phyloP scores from a whole-genome alignment of 2,797 vertebrate genomes.

The Darevskia nairensis region DNA sequence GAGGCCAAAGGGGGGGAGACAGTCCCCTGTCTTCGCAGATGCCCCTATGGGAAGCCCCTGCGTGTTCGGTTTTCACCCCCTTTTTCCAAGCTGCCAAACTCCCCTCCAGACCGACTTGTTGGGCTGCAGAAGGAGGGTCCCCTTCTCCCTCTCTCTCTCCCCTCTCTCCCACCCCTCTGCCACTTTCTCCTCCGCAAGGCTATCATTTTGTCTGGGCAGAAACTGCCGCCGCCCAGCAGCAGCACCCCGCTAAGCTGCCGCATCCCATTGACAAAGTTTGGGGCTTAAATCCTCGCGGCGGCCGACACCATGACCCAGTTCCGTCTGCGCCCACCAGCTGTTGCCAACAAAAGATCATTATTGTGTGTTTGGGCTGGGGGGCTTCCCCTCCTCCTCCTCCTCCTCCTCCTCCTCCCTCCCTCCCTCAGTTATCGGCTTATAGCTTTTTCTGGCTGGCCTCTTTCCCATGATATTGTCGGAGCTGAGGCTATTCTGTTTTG shows the following conservation, averaged over 20 bases:
- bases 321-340: conserved; percentile 58
- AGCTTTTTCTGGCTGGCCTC: conserved; percentile 69
- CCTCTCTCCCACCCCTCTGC: neutral
- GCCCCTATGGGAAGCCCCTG: too few relatives aligned
- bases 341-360: conserved; percentile 70
- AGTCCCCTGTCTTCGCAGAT: too few relatives aligned
- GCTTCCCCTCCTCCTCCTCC: too few relatives aligned
- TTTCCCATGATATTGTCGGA: conserved; percentile 68
- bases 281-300: conserved; percentile 63
- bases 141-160: neutral
- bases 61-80: too few relatives aligned
- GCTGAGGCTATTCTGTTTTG: conserved; percentile 71
- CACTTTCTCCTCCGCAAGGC: conserved; percentile 42
- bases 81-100: neutral
- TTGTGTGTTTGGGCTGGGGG: conserved; percentile 35
- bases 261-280: conserved; percentile 32
- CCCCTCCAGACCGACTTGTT: neutral
- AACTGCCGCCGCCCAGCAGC: neutral
- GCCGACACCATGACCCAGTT: conserved; percentile 65
- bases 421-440: conserved; percentile 65
- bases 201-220: neutral
- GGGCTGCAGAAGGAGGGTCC: neutral
- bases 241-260: conserved; percentile 32
- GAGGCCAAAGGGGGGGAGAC: too few relatives aligned
- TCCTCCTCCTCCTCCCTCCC: too few relatives aligned